Percentiles rank a stretch among this genome's conserved stretches.
Evolutionary conservation across 2,797 vertebrate genomes (phyloP).

Genomic region (Acropternis orthonyx): DNA sequence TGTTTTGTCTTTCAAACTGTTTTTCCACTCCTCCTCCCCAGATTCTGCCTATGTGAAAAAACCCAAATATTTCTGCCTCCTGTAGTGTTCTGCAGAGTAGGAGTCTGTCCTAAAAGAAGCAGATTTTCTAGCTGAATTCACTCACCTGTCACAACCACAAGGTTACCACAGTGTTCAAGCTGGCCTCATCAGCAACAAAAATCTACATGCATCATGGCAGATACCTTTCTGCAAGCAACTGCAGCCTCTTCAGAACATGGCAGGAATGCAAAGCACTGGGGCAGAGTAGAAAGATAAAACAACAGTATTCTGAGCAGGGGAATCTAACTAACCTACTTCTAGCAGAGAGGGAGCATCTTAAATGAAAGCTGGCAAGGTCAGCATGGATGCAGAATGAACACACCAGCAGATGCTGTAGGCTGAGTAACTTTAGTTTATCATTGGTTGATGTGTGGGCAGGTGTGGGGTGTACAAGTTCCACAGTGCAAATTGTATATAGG

Average conservation of each 20-base stretch:
- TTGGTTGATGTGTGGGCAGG: neutral
- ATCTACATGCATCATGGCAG: neutral
- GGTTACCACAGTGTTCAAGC: neutral
- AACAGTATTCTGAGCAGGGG: neutral
- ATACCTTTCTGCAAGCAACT: neutral
- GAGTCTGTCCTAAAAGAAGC: neutral
- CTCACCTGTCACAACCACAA: neutral
- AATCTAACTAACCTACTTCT: neutral
- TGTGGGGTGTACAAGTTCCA: neutral
- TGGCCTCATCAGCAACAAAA: neutral
- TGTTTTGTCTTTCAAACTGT: neutral
- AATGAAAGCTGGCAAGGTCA: neutral
- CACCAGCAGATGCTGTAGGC: neutral
- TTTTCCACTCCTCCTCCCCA: neutral
- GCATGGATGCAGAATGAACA: neutral
- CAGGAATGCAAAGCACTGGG: neutral
- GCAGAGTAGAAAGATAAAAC: neutral
- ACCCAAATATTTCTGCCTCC: neutral
- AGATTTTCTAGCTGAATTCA: neutral
- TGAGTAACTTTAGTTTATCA: neutral
- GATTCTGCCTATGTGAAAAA: neutral
- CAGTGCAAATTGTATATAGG: neutral
- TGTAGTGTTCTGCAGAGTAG: neutral
- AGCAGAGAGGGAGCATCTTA: neutral
- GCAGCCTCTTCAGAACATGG: neutral